Evolutionary conservation across 2,113 vertebrate species (phyloP), one percentile per base, ranked within the genome.

Genomic region (Lates calcarifer): DNA sequence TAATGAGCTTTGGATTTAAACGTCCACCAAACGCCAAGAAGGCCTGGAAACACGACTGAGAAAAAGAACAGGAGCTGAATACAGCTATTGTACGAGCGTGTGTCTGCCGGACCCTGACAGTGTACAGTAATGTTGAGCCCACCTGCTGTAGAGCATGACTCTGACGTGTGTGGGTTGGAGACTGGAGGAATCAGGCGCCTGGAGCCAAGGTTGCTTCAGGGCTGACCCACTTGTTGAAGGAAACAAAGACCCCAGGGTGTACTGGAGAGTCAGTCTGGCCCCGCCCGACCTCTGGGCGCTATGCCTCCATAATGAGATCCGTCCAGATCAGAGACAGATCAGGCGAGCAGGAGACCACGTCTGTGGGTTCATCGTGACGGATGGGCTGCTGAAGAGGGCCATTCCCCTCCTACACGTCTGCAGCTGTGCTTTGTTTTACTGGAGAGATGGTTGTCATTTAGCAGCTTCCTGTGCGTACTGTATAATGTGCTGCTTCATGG

Each of bases 131-230:
- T 29, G 71, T 33, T 53, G 76, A 87, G 79, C 77, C 88, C 88
- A 85, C 89, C 88, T 80, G 90, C 89, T 85, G 84, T 20, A 87
- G 68, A 87, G 85, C 87, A 49, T 12, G 69, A 84, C 81, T 88
- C 61, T 73, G 82, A 77, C 51, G 45, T 90, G 84, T 88, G 84
- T 88, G 80, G 70, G 79, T 85, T 79, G 66, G 53, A 75, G 78
- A 76, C 74, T n/a, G 53, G 51, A 80, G 74, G 85, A 87, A 85
- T 82, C 77, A 87, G 77, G 74, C 43, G 63, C 49, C 82, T 60
- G 76, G 77, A 87, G 85, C 72, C 88, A 69, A 79, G 69, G 77
- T 74, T 79, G 51, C 86, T 77, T 71, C 69, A 71, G 87, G 37
- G 13, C 64, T 85, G 74, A 88, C 79, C 83, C 77, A 62, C 28